Percentiles rank a stretch among this genome's conserved stretches.
Evolutionary conservation across 2,797 vertebrate species (phyloP).

Genomic region (Micrastur ruficollis): DNA sequence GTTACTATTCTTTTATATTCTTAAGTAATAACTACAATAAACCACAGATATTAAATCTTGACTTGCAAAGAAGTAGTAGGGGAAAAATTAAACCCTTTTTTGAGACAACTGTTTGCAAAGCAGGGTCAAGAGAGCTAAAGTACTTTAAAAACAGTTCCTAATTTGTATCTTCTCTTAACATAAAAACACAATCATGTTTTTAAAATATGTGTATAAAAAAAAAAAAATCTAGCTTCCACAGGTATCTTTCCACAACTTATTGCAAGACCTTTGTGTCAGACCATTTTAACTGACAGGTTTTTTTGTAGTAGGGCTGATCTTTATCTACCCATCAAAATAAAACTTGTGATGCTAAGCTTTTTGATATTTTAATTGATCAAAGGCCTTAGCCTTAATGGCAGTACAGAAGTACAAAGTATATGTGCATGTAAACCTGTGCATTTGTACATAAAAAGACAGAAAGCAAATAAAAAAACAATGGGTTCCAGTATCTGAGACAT

Average conservation of each 20-base stretch:
- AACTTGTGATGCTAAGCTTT: background rate
- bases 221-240: background rate
- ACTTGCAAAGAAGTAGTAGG: background rate
- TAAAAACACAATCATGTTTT: background rate
- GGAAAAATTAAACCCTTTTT: background rate
- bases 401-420: background rate
- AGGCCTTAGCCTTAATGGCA: background rate
- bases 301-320: background rate
- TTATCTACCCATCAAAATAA: background rate
- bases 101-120: background rate
- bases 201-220: background rate
- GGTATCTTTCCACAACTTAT: background rate
- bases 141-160: background rate
- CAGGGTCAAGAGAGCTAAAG: background rate
- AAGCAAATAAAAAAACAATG: background rate
- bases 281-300: background rate
- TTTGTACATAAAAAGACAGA: background rate
- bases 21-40: background rate
- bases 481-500: background rate
- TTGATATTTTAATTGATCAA: background rate
- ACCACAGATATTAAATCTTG: background rate
- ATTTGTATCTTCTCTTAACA: background rate
- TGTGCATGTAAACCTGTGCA: background rate
- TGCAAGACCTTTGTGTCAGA: background rate
- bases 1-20: background rate